Conservation (phyloP, 92 coral and sea anemone genomes). For the Bergia sp. region DNA sequence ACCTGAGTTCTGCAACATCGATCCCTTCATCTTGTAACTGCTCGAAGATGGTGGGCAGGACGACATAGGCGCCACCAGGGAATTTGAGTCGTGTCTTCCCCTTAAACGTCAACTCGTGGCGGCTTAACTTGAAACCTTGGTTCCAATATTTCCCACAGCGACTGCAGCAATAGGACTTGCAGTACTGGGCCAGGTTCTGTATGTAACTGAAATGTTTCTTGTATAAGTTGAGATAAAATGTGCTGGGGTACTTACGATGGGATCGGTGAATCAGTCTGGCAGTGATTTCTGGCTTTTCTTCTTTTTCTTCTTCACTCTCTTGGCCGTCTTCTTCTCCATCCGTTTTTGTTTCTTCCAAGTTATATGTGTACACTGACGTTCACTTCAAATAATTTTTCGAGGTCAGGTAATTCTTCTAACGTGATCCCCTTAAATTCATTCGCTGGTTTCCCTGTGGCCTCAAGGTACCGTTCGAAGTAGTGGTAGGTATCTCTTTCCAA, state of each 20-base stretch:
- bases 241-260: constrained; percentile 5
- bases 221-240: constrained; percentile 51
- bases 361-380: too few relatives aligned
- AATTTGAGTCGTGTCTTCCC: constrained; percentile 48
- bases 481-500: too few relatives aligned
- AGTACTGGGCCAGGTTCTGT: constrained; percentile 18
- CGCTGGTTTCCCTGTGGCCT: too few relatives aligned
- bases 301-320: too few relatives aligned
- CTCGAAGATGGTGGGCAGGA: constrained; percentile 45
- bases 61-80: constrained; percentile 47
- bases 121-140: neutral
- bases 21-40: constrained; percentile 54
- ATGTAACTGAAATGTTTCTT: constrained; percentile 36
- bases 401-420: too few relatives aligned
- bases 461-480: too few relatives aligned
- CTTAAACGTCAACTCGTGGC: constrained; percentile 50
- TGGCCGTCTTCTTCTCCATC: neutral
- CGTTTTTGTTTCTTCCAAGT: too few relatives aligned
- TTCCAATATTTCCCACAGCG: constrained; percentile 62
- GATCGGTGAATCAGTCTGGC: neutral
- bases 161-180: constrained; percentile 50
- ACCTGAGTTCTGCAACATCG: constrained; percentile 24
- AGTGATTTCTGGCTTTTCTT: neutral
- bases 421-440: too few relatives aligned
- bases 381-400: too few relatives aligned